These are phyloP conservation scores for Mohoua ochrocephala DNA, from an alignment of 2,113 vertebrate genomes.

Conservation along the genomic window DNA sequence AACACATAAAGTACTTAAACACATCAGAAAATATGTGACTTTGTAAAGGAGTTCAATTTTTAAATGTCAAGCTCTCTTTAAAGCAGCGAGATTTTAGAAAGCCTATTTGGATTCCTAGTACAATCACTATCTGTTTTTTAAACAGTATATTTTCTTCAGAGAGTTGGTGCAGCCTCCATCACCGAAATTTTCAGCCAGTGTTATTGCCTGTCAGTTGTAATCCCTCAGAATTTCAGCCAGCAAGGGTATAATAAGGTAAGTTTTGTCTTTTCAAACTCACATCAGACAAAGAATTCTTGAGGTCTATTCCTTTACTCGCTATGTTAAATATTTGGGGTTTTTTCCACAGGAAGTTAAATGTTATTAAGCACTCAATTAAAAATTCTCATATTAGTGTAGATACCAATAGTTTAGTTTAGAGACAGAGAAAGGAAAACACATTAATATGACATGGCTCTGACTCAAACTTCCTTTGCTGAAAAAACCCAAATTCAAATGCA, in stretches of 20 bases:
- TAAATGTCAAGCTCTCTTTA: conserved; percentile 66
- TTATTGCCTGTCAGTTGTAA: background rate
- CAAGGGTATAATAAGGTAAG: background rate
- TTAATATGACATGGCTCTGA: background rate
- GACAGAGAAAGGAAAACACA: background rate
- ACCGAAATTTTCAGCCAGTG: background rate
- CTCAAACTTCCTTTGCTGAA: background rate
- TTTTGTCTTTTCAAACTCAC: background rate
- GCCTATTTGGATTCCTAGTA: conserved; percentile 18
- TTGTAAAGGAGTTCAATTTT: conserved; percentile 60
- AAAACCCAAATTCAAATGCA: background rate
- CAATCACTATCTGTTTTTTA: background rate
- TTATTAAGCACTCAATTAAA: background rate
- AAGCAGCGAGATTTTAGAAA: conserved; percentile 29
- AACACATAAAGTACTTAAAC: conserved; percentile 54
- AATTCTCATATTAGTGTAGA: background rate
- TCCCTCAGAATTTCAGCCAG: background rate
- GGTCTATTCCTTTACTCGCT: background rate
- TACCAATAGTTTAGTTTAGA: background rate
- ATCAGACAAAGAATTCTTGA: background rate
- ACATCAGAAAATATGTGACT: conserved; percentile 57
- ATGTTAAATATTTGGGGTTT: background rate
- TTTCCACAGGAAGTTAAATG: background rate
- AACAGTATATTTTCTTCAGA: background rate
- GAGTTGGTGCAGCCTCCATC: background rate